Conservation (phyloP, 2,888 invertebrate species). For the Sminthurides aquaticus region DNA sequence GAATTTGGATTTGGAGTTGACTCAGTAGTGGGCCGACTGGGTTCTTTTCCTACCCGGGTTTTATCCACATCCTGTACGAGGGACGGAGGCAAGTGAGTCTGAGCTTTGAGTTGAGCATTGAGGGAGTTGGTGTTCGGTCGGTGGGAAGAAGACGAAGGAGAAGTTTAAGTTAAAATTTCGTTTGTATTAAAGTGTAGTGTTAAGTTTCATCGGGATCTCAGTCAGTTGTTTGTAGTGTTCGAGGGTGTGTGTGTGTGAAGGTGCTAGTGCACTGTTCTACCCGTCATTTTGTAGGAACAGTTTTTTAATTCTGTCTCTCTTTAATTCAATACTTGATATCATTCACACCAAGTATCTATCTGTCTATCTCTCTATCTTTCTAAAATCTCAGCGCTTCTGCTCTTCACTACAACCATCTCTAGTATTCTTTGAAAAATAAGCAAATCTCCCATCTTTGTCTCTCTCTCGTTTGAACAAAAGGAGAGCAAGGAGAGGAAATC, state of each 20-base stretch:
- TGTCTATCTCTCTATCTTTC: neutral
- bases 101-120: neutral
- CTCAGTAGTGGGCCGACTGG: constrained; percentile 1
- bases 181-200: constrained; percentile 14
- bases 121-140: neutral
- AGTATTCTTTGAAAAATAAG: no score
- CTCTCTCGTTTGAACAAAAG: neutral
- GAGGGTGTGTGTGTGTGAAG: constrained; percentile 20
- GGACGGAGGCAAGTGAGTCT: neutral
- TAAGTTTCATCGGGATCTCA: constrained; percentile 15
- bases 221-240: constrained; percentile 20
- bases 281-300: constrained; percentile 6
- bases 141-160: neutral
- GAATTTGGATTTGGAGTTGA: constrained; percentile 4
- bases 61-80: neutral
- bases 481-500: no score
- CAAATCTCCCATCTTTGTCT: neutral
- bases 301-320: constrained; percentile 16
- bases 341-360: neutral
- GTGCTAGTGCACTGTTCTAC: constrained; percentile 19
- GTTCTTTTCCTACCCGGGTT: neutral
- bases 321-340: constrained; percentile 1
- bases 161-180: neutral
- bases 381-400: no score
- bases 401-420: no score